Evolutionary conservation across 2,797 vertebrate genomes (phyloP).

Genomic region (Perodicticus potto): DNA sequence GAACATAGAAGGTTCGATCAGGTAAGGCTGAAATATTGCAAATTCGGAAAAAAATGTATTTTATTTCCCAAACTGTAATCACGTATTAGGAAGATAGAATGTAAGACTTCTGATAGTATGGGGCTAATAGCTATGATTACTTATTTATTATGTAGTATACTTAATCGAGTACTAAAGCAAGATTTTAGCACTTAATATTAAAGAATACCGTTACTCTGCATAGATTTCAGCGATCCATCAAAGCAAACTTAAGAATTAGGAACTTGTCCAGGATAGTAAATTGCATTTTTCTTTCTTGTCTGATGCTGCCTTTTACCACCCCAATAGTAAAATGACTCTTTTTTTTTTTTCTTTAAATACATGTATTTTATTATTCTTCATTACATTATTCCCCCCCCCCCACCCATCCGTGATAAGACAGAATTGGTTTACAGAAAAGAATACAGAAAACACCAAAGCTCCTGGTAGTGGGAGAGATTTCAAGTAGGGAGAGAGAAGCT

Average conservation of each 20-base stretch:
- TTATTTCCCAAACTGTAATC: background rate
- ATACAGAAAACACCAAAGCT: too few relatives aligned
- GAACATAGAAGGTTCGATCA: slow-evolving; percentile 87
- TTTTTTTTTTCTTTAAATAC: too few relatives aligned
- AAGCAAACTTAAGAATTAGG: slow-evolving; percentile 13
- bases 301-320: background rate
- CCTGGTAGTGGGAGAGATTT: too few relatives aligned
- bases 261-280: background rate
- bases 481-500: too few relatives aligned
- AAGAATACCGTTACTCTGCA: background rate
- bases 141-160: background rate
- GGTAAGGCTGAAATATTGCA: slow-evolving; percentile 87
- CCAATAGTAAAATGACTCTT: background rate
- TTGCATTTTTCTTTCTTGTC: background rate
- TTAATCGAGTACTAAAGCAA: background rate
- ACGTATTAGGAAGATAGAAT: background rate
- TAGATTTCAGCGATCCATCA: background rate
- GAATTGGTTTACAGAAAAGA: too few relatives aligned
- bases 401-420: too few relatives aligned
- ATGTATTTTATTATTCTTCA: too few relatives aligned
- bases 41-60: background rate
- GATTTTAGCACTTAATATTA: background rate
- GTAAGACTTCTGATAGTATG: background rate
- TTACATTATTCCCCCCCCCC: too few relatives aligned
- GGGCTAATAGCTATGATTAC: background rate